Evolutionary conservation across 2,888 invertebrate genomes (phyloP).

Genomic region (Lasioglossum leucozonium): DNA sequence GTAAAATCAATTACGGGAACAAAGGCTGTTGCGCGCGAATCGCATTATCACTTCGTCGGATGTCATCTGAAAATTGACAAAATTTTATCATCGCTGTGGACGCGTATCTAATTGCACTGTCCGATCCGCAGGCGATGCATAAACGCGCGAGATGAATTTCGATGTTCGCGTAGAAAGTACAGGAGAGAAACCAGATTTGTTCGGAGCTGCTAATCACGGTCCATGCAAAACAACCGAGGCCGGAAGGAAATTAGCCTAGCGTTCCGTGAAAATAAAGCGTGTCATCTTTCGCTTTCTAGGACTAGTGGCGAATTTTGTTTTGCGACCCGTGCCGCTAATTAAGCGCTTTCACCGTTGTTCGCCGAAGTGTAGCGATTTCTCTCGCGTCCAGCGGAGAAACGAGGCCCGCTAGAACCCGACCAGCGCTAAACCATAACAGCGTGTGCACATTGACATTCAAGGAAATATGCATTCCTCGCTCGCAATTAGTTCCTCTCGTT

Average conservation of each 20-base stretch:
- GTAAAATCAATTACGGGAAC: not conserved
- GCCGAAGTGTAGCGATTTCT: slow-evolving; percentile 61
- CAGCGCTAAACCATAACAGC: slow-evolving; percentile 27
- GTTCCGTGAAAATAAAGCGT: slow-evolving; percentile 57
- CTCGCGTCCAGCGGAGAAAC: slow-evolving; percentile 36
- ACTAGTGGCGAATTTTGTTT: slow-evolving; percentile 54
- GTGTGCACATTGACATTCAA: slow-evolving; percentile 27
- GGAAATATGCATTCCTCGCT: slow-evolving; percentile 16
- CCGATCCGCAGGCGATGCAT: not conserved
- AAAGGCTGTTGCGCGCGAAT: too few species aligned
- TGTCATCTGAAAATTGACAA: not conserved
- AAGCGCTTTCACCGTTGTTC: slow-evolving; percentile 64
- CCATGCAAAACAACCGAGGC: slow-evolving; percentile 29
- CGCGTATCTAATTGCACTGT: not conserved
- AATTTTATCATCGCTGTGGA: not conserved
- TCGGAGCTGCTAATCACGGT: slow-evolving; percentile 33
- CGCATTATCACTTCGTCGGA: not conserved
- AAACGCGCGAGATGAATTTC: not conserved
- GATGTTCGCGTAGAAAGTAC: slow-evolving; percentile 14
- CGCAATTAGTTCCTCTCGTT: slow-evolving; percentile 21
- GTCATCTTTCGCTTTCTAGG: slow-evolving; percentile 64
- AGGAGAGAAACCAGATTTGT: slow-evolving; percentile 5
- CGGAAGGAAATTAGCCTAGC: slow-evolving; percentile 42
- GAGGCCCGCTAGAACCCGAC: slow-evolving; percentile 26
- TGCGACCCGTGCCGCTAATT: slow-evolving; percentile 52